phyloP scores from a whole-genome alignment of 2,888 invertebrate genomes.

The Molanna angustata region DNA sequence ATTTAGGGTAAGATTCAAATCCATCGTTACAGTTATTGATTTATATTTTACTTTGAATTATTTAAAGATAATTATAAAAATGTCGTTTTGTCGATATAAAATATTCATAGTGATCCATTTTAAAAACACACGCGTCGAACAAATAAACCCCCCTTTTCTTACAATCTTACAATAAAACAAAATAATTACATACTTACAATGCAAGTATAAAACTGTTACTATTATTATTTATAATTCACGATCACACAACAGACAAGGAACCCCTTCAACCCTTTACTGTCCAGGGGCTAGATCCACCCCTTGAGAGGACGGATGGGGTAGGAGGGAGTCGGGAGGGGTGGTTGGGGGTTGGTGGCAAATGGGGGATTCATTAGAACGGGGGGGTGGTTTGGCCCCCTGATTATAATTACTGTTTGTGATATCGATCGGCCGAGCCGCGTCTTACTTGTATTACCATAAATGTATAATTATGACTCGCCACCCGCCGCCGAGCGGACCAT shows the following conservation, averaged over 20 bases:
- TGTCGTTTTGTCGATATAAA: too few species aligned
- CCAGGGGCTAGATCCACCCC: conserved; percentile 28
- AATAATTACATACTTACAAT: conserved; percentile 6
- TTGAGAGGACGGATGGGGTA: too few species aligned
- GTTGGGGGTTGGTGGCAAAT: too few species aligned
- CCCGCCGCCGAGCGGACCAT: too few species aligned
- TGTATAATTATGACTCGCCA: conserved; percentile 33
- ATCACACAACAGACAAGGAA: conserved; percentile 3
- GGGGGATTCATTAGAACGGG: conserved; percentile 12
- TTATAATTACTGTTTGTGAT: conserved; percentile 34
- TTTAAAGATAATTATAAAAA: too few species aligned
- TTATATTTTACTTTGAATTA: too few species aligned
- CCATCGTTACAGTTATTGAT: too few species aligned
- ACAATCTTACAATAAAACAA: conserved; percentile 1
- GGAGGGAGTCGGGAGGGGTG: too few species aligned
- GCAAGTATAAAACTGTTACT: conserved; percentile 4
- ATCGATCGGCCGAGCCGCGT: conserved; percentile 34
- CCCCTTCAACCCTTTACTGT: conserved; percentile 32
- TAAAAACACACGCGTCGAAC: too few species aligned
- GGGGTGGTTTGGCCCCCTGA: conserved; percentile 27
- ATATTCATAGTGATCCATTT: too few species aligned
- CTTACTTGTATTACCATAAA: conserved; percentile 34
- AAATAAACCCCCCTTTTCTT: too few species aligned
- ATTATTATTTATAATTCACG: conserved; percentile 10
- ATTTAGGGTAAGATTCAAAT: too few species aligned